A percentile compares a stretch with the other conserved stretches of the same genome.
Evolutionary conservation across 2,113 vertebrate genomes (phyloP).

Genomic region (Chloroceryle aenea): DNA sequence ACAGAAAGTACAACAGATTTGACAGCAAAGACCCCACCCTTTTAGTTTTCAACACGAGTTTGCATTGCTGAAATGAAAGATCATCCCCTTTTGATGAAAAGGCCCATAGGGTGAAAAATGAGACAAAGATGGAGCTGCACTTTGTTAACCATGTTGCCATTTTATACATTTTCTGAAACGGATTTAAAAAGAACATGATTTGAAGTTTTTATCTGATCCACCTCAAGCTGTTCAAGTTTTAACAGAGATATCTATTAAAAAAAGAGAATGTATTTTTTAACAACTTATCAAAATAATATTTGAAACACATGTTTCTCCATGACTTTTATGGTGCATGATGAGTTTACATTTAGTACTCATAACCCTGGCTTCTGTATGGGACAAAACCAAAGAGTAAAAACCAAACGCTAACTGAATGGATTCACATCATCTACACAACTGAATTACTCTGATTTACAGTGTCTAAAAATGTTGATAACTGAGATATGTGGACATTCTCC

Average conservation of each 20-base stretch:
- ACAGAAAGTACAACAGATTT: not conserved
- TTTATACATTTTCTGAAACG: not conserved
- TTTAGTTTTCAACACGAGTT: not conserved
- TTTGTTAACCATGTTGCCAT: not conserved
- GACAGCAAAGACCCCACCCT: not conserved
- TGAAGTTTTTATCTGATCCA: not conserved
- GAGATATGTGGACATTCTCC: not conserved
- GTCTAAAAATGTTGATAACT: not conserved
- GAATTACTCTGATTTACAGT: not conserved
- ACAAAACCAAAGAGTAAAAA: not conserved
- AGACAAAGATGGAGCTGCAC: not conserved
- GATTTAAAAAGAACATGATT: not conserved
- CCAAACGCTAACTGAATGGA: not conserved
- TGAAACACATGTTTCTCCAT: not conserved
- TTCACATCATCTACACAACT: not conserved
- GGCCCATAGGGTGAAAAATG: not conserved
- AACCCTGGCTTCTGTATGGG: not conserved
- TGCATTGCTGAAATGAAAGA: not conserved
- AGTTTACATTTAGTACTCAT: not conserved
- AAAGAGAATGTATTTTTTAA: not conserved
- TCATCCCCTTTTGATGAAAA: not conserved
- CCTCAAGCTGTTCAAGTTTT: not conserved
- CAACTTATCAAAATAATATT: not conserved
- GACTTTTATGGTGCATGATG: rapidly evolving
- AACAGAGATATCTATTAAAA: not conserved